Evolutionary conservation across 2,113 vertebrate genomes (phyloP), one percentile per base, ranked within the genome.

Genomic region (Gasterosteus aculeatus): DNA sequence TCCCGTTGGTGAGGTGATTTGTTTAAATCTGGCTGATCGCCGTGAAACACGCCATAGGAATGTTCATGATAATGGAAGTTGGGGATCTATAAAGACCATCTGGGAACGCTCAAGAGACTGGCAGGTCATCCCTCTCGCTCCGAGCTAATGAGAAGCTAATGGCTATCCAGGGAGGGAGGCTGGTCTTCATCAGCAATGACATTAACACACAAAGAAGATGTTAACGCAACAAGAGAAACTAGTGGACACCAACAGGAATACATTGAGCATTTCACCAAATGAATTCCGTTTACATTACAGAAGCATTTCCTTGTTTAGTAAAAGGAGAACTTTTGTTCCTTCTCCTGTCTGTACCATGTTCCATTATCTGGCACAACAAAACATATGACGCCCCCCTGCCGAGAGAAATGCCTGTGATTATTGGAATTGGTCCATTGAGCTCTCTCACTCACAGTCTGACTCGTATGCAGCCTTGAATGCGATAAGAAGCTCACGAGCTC

Each of bases 51-150:
- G 56, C 69, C 68, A 51, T 65, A 70, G 90, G 81, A 91, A 87
- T 87, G 81, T 69, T 60, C 75, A 75, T 12, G 38, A 42, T 47
- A 53, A 82, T 77, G 82, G 87, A 84, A 83, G 83, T 77, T 75
- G 0, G 19, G 85, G 78, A 75, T 85, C 66, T 64, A 54, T 58
- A 59, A 76, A 72, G 81, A 68, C 69, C 75, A 84, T 87, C 71
- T 84, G 78, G 77, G 75, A 83, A 81, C 76, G 77, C 74, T 86
- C 75, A 72, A 62, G 77, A 84, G 84, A 88, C 79, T 35, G 69
- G 42, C 38, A 78, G 78, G 80, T 82, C 80, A 68, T 85, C 69
- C 41, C 73, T 69, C 81, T 77, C 2, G 42, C 75, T 81, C 56
- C n/a, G 11, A 71, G 68, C 46, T 86, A 80, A 85, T 79, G 67